Conservation (phyloP, 2,113 vertebrate genomes). For the Alethe diademata region DNA sequence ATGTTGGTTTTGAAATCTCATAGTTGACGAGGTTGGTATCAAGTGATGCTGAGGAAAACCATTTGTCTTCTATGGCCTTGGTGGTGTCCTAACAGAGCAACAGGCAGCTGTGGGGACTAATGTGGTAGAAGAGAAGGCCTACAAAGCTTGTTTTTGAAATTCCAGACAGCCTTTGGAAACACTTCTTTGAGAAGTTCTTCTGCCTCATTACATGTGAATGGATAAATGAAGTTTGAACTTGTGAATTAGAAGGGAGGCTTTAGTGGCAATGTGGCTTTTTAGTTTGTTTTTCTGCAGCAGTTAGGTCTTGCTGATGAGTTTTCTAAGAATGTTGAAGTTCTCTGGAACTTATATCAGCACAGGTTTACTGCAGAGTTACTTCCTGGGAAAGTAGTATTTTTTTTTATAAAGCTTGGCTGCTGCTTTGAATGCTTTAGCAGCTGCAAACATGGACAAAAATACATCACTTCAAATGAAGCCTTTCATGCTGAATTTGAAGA, state of each 20-base stretch:
- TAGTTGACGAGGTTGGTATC: background rate
- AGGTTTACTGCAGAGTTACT: background rate
- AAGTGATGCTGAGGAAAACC: background rate
- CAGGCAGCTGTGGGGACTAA: background rate
- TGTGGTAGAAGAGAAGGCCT: background rate
- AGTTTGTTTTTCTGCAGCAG: background rate
- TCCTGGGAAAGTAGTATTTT: background rate
- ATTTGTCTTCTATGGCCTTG: background rate
- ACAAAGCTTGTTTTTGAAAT: background rate
- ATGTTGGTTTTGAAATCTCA: background rate
- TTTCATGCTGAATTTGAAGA: background rate
- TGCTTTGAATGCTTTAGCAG: conserved; percentile 27
- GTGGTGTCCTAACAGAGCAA: background rate
- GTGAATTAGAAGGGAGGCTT: background rate
- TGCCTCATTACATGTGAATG: conserved; percentile 7
- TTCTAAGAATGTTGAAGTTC: background rate
- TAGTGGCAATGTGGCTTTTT: background rate
- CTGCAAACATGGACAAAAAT: background rate
- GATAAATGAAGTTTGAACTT: background rate
- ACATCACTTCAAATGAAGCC: background rate
- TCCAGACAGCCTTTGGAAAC: background rate
- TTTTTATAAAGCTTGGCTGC: background rate
- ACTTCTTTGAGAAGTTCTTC: background rate
- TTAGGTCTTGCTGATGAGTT: background rate
- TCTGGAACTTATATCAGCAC: background rate